phyloP scores from a whole-genome alignment of 2,888 invertebrate genomes.

The Cyrtodaria siliqua region DNA sequence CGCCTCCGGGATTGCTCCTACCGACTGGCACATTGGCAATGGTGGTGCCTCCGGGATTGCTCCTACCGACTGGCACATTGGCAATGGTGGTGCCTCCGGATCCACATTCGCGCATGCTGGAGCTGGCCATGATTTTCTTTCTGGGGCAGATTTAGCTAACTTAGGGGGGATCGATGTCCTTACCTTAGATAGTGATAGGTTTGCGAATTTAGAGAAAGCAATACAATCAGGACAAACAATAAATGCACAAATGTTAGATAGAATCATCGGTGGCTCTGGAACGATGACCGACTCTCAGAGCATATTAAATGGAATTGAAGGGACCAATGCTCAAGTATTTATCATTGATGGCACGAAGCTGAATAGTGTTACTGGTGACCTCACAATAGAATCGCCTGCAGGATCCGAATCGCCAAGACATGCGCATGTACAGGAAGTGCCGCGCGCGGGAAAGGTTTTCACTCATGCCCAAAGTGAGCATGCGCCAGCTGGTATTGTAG shows the following conservation, averaged over 20 bases:
- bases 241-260: slow-evolving; percentile 34
- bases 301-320: not conserved
- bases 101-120: too few species aligned
- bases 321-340: slow-evolving; percentile 25
- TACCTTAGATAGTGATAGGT: slow-evolving; percentile 36
- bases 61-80: too few species aligned
- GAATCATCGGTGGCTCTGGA: slow-evolving; percentile 27
- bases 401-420: not conserved
- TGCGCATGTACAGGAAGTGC: not conserved
- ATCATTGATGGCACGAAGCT: slow-evolving; percentile 31
- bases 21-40: too few species aligned
- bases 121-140: not conserved
- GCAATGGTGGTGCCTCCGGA: too few species aligned
- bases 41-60: too few species aligned
- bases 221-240: slow-evolving; percentile 44
- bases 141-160: not conserved
- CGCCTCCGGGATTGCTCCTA: too few species aligned
- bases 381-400: not conserved
- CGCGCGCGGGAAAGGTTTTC: not conserved
- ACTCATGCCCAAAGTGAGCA: slow-evolving; percentile 12
- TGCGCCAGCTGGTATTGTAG: slow-evolving; percentile 41
- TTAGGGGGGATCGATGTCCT: slow-evolving; percentile 35
- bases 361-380: slow-evolving; percentile 9
- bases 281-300: not conserved
- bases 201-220: slow-evolving; percentile 32